A percentile compares a stretch with the other conserved stretches of the same genome.
These are phyloP conservation scores for Bugula neritina DNA, from an alignment of 2,888 invertebrate species.

Conservation along the genomic window DNA sequence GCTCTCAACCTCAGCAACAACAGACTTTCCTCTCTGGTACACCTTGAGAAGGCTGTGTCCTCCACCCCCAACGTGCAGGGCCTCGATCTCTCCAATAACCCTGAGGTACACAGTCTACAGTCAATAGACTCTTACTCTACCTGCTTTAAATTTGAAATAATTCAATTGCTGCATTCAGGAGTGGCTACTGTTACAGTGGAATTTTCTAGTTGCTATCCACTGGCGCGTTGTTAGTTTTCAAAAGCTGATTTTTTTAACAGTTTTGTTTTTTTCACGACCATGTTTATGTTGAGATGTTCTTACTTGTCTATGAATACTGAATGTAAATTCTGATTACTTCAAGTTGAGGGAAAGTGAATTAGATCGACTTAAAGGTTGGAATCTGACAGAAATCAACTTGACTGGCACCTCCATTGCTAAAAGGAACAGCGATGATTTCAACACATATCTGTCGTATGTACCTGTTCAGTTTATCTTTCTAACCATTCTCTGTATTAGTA, in stretches of 20 bases:
- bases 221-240: too few species aligned
- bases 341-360: not conserved
- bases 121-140: too few species aligned
- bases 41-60: not conserved
- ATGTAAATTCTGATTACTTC: too few species aligned
- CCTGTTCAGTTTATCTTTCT: not conserved
- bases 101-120: too few species aligned
- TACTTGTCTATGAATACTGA: too few species aligned
- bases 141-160: too few species aligned
- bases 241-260: too few species aligned
- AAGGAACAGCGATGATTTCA: constrained; percentile 5
- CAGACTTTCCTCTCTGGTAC: not conserved
- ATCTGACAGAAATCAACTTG: not conserved
- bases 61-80: not conserved
- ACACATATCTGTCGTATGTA: constrained; percentile 9
- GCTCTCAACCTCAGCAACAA: constrained; percentile 22
- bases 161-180: too few species aligned
- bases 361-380: constrained; percentile 3
- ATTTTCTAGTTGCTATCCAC: too few species aligned
- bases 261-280: too few species aligned
- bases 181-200: too few species aligned
- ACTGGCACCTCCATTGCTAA: not conserved
- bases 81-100: constrained; percentile 21
- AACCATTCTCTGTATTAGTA: not conserved
- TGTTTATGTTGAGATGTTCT: too few species aligned